A percentile compares a stretch with the other conserved stretches of the same genome.
These are phyloP conservation scores for Dasysyrphus albostriatus DNA, from an alignment of 2,888 invertebrate genomes.

Conservation along the genomic window DNA sequence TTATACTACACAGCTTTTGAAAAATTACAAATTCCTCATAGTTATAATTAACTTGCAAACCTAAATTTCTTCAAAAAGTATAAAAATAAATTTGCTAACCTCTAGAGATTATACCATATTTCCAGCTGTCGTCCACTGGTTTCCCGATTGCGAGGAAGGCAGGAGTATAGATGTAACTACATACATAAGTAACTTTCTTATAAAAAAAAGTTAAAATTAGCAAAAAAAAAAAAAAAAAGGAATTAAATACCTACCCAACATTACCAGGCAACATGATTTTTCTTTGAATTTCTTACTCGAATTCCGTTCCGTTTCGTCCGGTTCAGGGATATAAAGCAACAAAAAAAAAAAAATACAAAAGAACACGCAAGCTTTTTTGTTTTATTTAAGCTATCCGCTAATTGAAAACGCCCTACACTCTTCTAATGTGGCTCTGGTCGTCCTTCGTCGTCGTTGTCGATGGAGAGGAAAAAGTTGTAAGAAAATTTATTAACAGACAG, in stretches of 20 bases:
- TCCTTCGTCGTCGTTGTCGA: not conserved
- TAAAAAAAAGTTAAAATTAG: no score
- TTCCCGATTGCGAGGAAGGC: not conserved
- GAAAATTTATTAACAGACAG: conserved; percentile 63
- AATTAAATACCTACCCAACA: conserved; percentile 31
- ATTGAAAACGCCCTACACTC: conserved; percentile 57
- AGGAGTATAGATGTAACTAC: not conserved
- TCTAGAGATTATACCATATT: conserved; percentile 31
- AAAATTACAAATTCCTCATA: not conserved
- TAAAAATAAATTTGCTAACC: conserved; percentile 25
- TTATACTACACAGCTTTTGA: not conserved
- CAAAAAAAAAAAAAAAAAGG: not conserved
- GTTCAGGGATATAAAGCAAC: not conserved
- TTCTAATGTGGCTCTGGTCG: not conserved
- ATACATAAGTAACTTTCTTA: conserved; percentile 23
- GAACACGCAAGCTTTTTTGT: conserved; percentile 50
- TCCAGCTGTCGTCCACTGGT: conserved; percentile 19
- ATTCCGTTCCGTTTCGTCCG: conserved; percentile 36
- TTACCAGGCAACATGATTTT: conserved; percentile 50
- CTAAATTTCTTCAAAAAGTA: not conserved
- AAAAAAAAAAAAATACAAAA: conserved; percentile 1
- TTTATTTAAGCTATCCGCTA: conserved; percentile 29
- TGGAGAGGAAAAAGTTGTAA: conserved; percentile 42
- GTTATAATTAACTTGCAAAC: conserved; percentile 12
- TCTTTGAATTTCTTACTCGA: conserved; percentile 41